Evolutionary conservation across 1,140 invertebrate genomes (phyloP), one percentile per base, ranked within the genome.

Genomic region (fruit fly (Drosophila melanogaster)): DNA sequence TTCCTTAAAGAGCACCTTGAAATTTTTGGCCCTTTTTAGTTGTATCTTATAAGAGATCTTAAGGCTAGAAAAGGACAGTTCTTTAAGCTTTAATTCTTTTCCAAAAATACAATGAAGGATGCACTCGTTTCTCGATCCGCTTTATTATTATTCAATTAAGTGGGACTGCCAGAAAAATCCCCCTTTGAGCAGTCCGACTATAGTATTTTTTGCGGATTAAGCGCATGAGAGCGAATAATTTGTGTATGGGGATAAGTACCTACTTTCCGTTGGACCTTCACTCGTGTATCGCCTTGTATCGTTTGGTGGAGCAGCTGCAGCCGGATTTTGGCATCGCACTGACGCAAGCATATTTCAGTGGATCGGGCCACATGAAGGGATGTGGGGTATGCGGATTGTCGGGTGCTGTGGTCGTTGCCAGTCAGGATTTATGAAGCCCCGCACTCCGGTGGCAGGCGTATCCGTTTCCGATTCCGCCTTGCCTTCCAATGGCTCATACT

Each of bases 391-490:
- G 30, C 30, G 49, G 41, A 55, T 57, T 17, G 26, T 67, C 15
- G 60, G 51, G 44, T 22, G 35, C 58, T 66, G 64, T 37, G 64
- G 64, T 67, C 62, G 59, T 60, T 71, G 49, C 55, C 44, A 72
- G 72, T 54, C 66, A 81, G 78, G 78, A 81, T 81, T 81, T 81
- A 81, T 81, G 78, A 73, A 72, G 56, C 57, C 30, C 62, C 61
- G 33, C 62, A 55, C 64, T 69, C 64, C 64, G 43, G 64, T 75
- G 78, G 67, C 72, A 64, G 66, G 73, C 71, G 56, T 76, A 60
- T 76, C 77, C 78, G 75, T 35, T 71, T 70, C 65, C 75, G 53
- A 26, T 71, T 70, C 65, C 75, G 53, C 35, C 57, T 54, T 47
- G 43, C 72, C 51, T 56, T 30, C 47, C 35, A 54, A 49, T 49